Evolutionary conservation across 2,113 vertebrate genomes (phyloP).

Genomic region (Centropus unirufus): DNA sequence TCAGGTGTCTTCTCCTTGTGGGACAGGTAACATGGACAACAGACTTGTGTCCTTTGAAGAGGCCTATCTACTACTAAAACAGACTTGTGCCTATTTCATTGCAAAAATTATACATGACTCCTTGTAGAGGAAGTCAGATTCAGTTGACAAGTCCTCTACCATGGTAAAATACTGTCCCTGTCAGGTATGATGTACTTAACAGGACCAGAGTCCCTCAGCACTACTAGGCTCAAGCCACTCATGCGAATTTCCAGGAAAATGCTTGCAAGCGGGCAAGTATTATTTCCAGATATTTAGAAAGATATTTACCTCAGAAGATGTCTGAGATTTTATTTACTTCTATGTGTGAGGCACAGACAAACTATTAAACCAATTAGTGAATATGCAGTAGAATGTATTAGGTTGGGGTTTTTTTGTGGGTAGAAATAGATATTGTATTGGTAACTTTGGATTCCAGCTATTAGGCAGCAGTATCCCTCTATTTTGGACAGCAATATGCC

Average conservation of each 20-base stretch:
- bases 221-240: background rate
- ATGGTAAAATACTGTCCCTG: background rate
- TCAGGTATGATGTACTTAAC: background rate
- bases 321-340: background rate
- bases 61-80: background rate
- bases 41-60: background rate
- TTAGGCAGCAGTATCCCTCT: background rate
- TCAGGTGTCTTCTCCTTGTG: background rate
- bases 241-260: background rate
- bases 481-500: background rate
- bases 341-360: background rate
- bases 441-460: background rate
- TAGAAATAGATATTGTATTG: background rate
- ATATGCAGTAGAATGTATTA: background rate
- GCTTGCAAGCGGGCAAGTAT: background rate
- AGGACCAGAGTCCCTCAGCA: background rate
- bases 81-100: background rate
- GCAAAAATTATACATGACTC: background rate
- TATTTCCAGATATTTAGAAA: background rate
- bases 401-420: background rate
- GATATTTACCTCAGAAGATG: background rate
- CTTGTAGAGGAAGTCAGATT: background rate
- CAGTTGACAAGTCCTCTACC: background rate
- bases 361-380: background rate
- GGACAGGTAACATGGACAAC: background rate